phyloP scores from a whole-genome alignment of 2,113 vertebrate species.

The Elephantulus edwardii region DNA sequence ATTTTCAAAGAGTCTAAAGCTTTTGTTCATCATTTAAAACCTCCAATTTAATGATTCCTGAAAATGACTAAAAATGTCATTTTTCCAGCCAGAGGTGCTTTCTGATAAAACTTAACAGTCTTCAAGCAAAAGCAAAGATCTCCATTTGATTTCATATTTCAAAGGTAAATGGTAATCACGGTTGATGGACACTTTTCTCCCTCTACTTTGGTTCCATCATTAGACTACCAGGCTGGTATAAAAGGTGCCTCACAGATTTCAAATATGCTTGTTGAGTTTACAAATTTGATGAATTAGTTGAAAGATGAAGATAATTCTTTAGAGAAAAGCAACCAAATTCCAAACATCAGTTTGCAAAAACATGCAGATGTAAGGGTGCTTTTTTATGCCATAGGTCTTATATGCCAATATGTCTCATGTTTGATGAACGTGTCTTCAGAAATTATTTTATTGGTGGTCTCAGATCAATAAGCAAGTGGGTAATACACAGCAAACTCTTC shows the following conservation, averaged over 20 bases:
- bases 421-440: not conserved
- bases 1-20: not conserved
- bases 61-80: not conserved
- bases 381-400: not conserved
- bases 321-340: not conserved
- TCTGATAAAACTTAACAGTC: conserved; percentile 49
- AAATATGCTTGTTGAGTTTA: not conserved
- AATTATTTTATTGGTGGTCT: not conserved
- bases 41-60: not conserved
- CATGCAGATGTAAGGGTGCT: not conserved
- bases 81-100: conserved; percentile 6
- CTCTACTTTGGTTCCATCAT: not conserved
- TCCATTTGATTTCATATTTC: conserved; percentile 48
- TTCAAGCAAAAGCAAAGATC: conserved; percentile 26
- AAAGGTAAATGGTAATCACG: conserved; percentile 6
- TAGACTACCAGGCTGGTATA: not conserved
- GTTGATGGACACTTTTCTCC: not conserved
- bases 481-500: not conserved
- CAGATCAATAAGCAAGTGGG: not conserved
- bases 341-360: not conserved
- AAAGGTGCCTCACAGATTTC: not conserved
- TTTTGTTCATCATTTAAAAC: not conserved
- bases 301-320: not conserved
- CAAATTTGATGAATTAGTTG: not conserved
- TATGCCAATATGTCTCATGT: not conserved